Conservation (phyloP, 1,140 invertebrate genomes). For the Caenorhabditis briggsae region DNA sequence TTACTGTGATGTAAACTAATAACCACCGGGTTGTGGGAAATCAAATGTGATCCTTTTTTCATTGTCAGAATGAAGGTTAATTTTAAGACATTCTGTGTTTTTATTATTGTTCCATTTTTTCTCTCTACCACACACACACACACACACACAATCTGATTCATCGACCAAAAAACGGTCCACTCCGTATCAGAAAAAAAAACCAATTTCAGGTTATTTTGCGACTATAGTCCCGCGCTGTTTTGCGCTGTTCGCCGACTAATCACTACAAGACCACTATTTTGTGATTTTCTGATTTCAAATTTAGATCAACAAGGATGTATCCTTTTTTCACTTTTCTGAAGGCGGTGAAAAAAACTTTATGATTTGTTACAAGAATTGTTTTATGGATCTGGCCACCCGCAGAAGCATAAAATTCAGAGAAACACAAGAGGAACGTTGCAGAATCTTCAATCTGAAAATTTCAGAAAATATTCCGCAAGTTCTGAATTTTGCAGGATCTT, state of each 20-base stretch:
- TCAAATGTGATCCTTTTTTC: background rate
- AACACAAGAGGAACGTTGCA: too few relatives aligned
- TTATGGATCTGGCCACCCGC: background rate
- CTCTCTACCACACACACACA: background rate
- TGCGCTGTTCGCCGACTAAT: conserved; percentile 38
- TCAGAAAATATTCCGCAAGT: too few relatives aligned
- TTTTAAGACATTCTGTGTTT: background rate
- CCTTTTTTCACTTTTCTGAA: background rate
- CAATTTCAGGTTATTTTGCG: conserved; percentile 45
- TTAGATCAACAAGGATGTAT: conserved; percentile 19
- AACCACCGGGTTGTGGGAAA: background rate
- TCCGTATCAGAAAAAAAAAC: background rate
- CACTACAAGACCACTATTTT: conserved; percentile 19
- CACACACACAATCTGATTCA: conserved; percentile 9
- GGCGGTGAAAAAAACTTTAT: conserved; percentile 9
- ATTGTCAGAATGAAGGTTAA: background rate
- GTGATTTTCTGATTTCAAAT: conserved; percentile 24
- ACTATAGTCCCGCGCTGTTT: background rate
- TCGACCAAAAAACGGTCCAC: conserved; percentile 19
- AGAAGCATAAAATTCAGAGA: background rate
- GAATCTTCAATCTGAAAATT: too few relatives aligned
- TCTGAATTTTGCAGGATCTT: too few relatives aligned
- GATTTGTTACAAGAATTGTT: background rate
- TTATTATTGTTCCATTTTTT: background rate
- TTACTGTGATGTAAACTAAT: conserved; percentile 23